Evolutionary conservation across 2,113 vertebrate genomes (phyloP), one percentile per base, ranked within the genome.

Genomic region (Dasyprocta punctata): DNA sequence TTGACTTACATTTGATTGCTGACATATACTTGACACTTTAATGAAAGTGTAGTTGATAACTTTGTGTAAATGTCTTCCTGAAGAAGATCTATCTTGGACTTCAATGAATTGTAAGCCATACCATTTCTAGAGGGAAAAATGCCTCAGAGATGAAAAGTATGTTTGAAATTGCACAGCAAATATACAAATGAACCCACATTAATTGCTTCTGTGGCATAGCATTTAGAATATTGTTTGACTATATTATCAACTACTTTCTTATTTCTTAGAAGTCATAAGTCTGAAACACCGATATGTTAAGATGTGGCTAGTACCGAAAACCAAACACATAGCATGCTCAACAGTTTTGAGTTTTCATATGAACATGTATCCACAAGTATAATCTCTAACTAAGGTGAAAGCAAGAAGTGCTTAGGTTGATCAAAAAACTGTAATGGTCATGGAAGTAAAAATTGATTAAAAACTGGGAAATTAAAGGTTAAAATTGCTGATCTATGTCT

Each of bases 1-100:
- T 90, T 75, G 6, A 60, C 86, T 95, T 85, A 36, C 52, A 54
- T 71, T 86, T 95, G 77, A 89, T 63, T 97, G 36, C 17, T 89
- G 61, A 33, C 28, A 85, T 94, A 83, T 16, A 17, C 10, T 82
- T 90, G 33, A 93, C 20, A 9, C 14, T 91, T 88, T 60, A 33
- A 2, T 87, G 20, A 94, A 77, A 13, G 38, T 8, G 54, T 13
- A 90, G 4, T 58, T 93, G 92, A 88, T 65, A 88, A 20, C 2
- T 22, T 67, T 82, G 88, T 61, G 30, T 4, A 63, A 90, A 82
- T 77, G 22, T 69, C 75, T 89, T 88, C 87, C 17, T 87, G 56
- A 44, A 36, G 19, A 90, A 8, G 28, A n/a, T 8, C 1, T 73
- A 85, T 67, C 8, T 92, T 85, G 5, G 33, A 94, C 89, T 93